These are phyloP conservation scores for Cavia porcellus DNA, from an alignment of 2,113 vertebrate species.

Conservation along the genomic window DNA sequence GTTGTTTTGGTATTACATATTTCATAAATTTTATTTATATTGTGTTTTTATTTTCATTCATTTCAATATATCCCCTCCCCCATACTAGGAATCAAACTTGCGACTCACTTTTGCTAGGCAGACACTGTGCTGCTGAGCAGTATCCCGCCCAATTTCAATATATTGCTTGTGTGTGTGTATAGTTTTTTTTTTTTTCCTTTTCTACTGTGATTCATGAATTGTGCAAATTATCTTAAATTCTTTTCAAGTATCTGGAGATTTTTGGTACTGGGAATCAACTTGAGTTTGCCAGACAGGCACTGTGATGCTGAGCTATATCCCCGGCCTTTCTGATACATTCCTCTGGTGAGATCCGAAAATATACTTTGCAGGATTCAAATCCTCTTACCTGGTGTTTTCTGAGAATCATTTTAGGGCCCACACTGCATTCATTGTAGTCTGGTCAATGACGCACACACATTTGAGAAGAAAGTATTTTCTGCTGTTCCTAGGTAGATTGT, in stretches of 20 bases:
- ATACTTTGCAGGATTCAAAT: conserved; percentile 43
- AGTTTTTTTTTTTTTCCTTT: neutral
- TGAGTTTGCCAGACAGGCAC: too few species aligned
- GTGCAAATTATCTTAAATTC: conserved; percentile 10
- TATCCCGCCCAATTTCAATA: too few species aligned
- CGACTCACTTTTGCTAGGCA: too few species aligned
- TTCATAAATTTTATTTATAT: neutral
- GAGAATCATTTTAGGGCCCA: neutral
- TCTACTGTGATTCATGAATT: neutral
- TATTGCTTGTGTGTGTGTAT: too few species aligned
- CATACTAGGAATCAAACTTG: too few species aligned
- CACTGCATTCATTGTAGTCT: neutral
- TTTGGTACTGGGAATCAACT: neutral
- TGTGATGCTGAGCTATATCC: too few species aligned
- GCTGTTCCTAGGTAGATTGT: neutral
- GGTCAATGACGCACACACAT: neutral
- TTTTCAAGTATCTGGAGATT: conserved; percentile 36
- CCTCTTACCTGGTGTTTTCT: neutral
- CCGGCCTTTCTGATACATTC: neutral
- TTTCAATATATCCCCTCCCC: neutral
- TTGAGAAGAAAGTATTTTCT: conserved; percentile 14
- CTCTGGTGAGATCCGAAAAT: conserved; percentile 27
- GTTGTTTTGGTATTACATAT: neutral
- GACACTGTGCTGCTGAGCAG: too few species aligned
- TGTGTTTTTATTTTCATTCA: conserved; percentile 15